A percentile compares a stretch with the other conserved stretches of the same genome.
Conservation (phyloP, 2,113 vertebrate species). For the Menura novaehollandiae region DNA sequence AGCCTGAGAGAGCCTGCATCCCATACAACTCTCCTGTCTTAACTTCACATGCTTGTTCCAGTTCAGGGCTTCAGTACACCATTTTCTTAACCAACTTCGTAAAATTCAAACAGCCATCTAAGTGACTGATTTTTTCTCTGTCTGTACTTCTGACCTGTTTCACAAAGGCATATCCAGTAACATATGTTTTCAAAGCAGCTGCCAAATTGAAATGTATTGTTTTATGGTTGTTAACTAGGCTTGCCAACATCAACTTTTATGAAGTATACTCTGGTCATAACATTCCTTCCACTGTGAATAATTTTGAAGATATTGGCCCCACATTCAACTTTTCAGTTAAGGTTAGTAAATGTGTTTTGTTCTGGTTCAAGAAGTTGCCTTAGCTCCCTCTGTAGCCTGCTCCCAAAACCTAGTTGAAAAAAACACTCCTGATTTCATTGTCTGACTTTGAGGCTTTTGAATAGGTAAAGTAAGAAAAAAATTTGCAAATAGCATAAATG, state of each 20-base stretch:
- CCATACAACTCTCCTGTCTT: not conserved
- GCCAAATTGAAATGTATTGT: conserved; percentile 47
- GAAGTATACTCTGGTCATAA: conserved; percentile 74
- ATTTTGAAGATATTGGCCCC: conserved; percentile 86
- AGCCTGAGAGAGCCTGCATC: not conserved
- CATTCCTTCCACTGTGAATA: conserved; percentile 71
- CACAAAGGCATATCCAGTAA: not conserved
- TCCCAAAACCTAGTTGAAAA: not conserved
- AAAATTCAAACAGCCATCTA: not conserved
- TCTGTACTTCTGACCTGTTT: conserved; percentile 1
- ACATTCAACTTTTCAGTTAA: conserved; percentile 85
- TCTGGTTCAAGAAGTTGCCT: not conserved
- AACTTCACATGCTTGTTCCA: not conserved
- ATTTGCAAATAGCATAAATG: not conserved
- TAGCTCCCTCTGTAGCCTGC: not conserved
- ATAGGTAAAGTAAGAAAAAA: not conserved
- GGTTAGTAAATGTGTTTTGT: conserved; percentile 64
- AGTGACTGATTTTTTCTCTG: not conserved
- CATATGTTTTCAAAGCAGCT: conserved; percentile 13
- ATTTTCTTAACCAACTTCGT: not conserved
- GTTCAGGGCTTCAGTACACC: not conserved
- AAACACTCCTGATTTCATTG: not conserved
- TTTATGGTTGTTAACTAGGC: conserved; percentile 70
- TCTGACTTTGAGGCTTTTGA: not conserved
- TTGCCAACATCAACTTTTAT: conserved; percentile 84